Conservation (phyloP, 2,797 vertebrate species). For the Notoglanidium macrostoma region DNA sequence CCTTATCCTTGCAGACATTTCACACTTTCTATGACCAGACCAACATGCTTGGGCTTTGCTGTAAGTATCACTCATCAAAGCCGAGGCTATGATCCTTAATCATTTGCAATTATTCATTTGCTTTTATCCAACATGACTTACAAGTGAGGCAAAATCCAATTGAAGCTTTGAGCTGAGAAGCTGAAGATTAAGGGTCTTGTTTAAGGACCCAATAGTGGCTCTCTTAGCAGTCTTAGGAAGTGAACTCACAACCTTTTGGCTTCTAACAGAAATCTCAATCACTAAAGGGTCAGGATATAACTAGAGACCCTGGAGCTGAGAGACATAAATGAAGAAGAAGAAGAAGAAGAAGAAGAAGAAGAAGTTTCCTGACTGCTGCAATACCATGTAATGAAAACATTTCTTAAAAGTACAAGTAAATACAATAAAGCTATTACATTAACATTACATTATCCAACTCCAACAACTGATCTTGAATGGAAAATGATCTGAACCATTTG, state of each 20-base stretch:
- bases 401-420: neutral
- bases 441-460: neutral
- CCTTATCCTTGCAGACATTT: neutral
- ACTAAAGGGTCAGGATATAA: neutral
- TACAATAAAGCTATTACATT: neutral
- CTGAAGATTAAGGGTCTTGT: constrained; percentile 18
- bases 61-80: neutral
- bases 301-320: neutral
- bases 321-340: neutral
- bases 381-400: neutral
- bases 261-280: neutral
- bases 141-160: constrained; percentile 8
- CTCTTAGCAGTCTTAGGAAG: neutral
- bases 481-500: too few relatives aligned
- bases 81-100: constrained; percentile 6
- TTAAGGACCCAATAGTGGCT: neutral
- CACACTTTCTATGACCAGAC: neutral
- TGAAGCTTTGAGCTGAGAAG: constrained; percentile 2
- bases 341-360: too few relatives aligned
- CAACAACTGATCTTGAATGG: too few relatives aligned
- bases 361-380: too few relatives aligned
- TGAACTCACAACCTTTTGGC: constrained; percentile 5
- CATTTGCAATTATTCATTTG: constrained; percentile 10
- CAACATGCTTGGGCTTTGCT: neutral
- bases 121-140: neutral